phyloP scores from a whole-genome alignment of 2,113 vertebrate species.

The Saguinus midas region DNA sequence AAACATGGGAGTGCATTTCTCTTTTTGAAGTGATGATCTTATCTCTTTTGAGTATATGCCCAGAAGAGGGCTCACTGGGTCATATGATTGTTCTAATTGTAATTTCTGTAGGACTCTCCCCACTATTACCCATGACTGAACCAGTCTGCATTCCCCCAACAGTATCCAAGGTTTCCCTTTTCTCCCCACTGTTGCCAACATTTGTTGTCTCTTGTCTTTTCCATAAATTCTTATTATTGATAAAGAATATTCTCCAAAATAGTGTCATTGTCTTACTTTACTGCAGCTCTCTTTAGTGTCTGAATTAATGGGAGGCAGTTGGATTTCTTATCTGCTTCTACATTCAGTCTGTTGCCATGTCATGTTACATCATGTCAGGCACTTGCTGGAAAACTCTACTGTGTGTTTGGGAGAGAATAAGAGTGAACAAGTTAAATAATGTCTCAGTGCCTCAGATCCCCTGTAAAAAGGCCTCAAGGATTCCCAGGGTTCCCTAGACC shows the following conservation, averaged over 20 bases:
- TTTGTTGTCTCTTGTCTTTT: background rate
- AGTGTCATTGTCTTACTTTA: background rate
- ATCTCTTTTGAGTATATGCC: background rate
- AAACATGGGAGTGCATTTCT: background rate
- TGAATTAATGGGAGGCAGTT: background rate
- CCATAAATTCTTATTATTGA: background rate
- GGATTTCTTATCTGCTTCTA: background rate
- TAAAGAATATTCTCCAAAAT: background rate
- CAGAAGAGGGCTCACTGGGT: background rate
- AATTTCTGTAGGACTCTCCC: background rate
- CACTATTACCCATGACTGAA: background rate
- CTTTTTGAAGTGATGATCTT: background rate
- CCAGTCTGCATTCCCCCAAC: background rate
- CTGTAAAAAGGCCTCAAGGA: background rate
- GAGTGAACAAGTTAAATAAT: background rate
- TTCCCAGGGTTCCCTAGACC: background rate
- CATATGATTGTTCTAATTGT: background rate
- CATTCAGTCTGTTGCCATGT: background rate
- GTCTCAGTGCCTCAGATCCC: background rate
- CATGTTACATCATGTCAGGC: background rate
- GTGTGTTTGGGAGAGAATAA: background rate
- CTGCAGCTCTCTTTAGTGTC: background rate
- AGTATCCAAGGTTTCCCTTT: background rate
- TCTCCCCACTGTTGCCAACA: background rate
- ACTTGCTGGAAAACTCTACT: background rate